Conservation (phyloP, 1,140 invertebrate species). For the Bicyclus anynana region DNA sequence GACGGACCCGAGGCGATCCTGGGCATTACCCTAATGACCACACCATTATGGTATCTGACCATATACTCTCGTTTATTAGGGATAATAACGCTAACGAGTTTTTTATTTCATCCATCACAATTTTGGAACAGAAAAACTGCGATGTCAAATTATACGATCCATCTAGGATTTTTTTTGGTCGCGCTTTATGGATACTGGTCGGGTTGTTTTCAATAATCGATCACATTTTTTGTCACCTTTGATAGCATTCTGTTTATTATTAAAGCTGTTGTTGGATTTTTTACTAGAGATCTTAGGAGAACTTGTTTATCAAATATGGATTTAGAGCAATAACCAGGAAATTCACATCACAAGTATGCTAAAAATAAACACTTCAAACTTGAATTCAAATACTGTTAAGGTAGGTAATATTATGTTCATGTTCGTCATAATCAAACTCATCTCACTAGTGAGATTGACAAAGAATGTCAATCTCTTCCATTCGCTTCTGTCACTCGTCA, state of each 20-base stretch:
- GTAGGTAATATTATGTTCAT: too few relatives aligned
- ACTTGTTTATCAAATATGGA: too few relatives aligned
- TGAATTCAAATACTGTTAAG: too few relatives aligned
- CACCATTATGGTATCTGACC: constrained; percentile 51
- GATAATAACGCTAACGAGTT: constrained; percentile 70
- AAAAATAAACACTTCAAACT: too few relatives aligned
- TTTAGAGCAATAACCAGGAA: too few relatives aligned
- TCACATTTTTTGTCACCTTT: neutral
- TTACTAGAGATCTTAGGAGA: too few relatives aligned
- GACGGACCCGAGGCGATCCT: constrained; percentile 42
- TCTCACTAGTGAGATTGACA: too few relatives aligned
- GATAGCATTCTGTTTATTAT: neutral
- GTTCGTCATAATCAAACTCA: too few relatives aligned
- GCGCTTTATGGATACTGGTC: constrained; percentile 20
- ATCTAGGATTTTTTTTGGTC: constrained; percentile 34
- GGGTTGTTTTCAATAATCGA: constrained; percentile 13
- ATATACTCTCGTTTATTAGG: constrained; percentile 68
- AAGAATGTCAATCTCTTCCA: too few relatives aligned
- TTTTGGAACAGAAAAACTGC: constrained; percentile 50
- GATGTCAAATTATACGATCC: constrained; percentile 52
- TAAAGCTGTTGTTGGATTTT: neutral
- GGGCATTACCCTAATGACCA: constrained; percentile 54
- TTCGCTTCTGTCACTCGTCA: too few relatives aligned
- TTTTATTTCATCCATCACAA: constrained; percentile 52
- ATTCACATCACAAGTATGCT: too few relatives aligned